Conservation (phyloP, 2,113 vertebrate genomes). For the Chlorodrepanis virens region DNA sequence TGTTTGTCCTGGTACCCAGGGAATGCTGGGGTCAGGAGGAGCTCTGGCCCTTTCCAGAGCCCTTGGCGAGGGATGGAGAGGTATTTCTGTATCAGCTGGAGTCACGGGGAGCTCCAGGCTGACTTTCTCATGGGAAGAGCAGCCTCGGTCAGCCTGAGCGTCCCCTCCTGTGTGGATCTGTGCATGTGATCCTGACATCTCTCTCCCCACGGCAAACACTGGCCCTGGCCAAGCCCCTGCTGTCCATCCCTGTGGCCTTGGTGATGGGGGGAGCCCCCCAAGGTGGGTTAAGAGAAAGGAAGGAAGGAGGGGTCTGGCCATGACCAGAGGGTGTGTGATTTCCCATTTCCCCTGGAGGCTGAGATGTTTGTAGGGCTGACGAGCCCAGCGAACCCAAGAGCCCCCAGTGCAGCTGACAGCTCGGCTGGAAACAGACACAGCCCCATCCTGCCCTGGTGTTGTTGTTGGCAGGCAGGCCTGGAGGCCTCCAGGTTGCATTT, state of each 20-base stretch:
- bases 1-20: not conserved
- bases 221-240: not conserved
- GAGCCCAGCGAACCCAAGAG: slow-evolving; percentile 2
- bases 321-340: not conserved
- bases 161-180: not conserved
- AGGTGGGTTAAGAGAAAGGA: not conserved
- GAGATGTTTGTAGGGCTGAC: not conserved
- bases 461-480: slow-evolving; percentile 56
- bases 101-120: not conserved
- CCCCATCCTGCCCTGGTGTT: slow-evolving; percentile 37
- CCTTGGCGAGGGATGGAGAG: not conserved
- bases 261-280: not conserved
- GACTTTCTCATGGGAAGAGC: slow-evolving; percentile 64
- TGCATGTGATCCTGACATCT: not conserved
- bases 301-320: not conserved
- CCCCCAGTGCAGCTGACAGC: slow-evolving; percentile 17
- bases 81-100: not conserved
- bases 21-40: not conserved
- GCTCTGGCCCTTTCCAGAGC: not conserved
- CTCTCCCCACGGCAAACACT: not conserved
- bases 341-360: not conserved
- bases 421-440: not conserved
- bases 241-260: not conserved
- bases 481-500: slow-evolving; percentile 31
- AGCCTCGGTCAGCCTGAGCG: not conserved